These are phyloP conservation scores for Nineta flava DNA, from an alignment of 2,888 invertebrate genomes.

Conservation along the genomic window DNA sequence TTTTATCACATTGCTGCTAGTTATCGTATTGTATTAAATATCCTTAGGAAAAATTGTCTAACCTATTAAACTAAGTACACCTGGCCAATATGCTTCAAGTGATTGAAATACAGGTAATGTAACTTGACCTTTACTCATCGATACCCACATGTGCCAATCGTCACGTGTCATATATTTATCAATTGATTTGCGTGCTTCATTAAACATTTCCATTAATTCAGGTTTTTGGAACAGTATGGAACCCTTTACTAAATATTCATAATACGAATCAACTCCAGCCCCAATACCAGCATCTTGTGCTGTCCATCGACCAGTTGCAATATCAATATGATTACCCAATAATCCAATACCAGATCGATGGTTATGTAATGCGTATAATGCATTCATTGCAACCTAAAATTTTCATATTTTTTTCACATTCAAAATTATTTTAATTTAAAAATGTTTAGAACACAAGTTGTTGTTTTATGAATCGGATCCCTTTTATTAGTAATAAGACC, in stretches of 20 bases:
- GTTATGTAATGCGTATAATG: conserved; percentile 74
- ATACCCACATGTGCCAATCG: conserved; percentile 99
- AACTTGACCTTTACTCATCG: conserved; percentile 93
- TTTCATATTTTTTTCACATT: too few relatives aligned
- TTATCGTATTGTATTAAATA: too few relatives aligned
- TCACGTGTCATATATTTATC: conserved; percentile 80
- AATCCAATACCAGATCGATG: conserved; percentile 74
- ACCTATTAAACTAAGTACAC: conserved; percentile 72
- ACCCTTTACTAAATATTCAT: conserved; percentile 96
- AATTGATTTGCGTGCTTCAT: conserved; percentile 56
- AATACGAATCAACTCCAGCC: conserved; percentile 92
- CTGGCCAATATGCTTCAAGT: conserved; percentile 97
- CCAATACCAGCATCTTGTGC: conserved; percentile 96
- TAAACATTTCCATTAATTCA: conserved; percentile 81
- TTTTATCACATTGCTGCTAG: too few relatives aligned
- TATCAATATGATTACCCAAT: conserved; percentile 94
- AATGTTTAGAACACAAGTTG: conserved; percentile 1
- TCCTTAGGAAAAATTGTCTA: conserved; percentile 12
- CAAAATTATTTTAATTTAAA: too few relatives aligned
- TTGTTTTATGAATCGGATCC: neutral
- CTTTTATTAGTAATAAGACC: too few relatives aligned
- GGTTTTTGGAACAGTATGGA: conserved; percentile 80
- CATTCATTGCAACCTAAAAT: conserved; percentile 69
- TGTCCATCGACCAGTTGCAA: conserved; percentile 89
- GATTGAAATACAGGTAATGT: conserved; percentile 97